Evolutionary conservation across 2,797 vertebrate genomes (phyloP).

Genomic region (Trachurus trachurus): DNA sequence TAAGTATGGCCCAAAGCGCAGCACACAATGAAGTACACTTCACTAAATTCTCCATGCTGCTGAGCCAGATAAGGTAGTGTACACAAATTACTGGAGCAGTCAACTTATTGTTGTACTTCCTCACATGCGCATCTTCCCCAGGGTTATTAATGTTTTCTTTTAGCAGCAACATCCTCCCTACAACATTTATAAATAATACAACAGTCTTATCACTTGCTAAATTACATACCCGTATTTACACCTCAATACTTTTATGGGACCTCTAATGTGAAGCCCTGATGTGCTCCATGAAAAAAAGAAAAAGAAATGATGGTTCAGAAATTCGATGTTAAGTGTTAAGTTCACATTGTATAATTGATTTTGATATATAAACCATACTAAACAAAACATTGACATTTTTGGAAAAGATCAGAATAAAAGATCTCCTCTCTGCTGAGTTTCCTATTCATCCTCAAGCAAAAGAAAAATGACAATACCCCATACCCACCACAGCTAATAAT

Average conservation of each 20-base stretch:
- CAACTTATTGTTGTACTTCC: not conserved
- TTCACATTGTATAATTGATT: not conserved
- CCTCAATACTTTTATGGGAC: conserved; percentile 11
- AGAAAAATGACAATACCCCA: not conserved
- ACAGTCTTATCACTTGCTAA: conserved; percentile 3
- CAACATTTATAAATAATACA: conserved; percentile 2
- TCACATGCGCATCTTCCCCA: not conserved
- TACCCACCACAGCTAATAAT: not conserved
- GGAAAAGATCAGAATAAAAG: not conserved
- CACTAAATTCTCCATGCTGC: conserved; percentile 8
- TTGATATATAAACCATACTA: not conserved
- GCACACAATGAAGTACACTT: not conserved
- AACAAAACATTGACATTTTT: not conserved
- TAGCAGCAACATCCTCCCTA: not conserved
- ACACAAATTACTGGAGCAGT: not conserved
- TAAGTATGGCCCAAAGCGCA: not conserved
- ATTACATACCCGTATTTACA: not conserved
- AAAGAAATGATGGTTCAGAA: not conserved
- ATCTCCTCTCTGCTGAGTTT: not conserved
- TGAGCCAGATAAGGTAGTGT: conserved; percentile 8
- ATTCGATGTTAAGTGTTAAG: too few species aligned
- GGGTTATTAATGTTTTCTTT: not conserved
- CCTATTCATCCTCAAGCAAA: not conserved
- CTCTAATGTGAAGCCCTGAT: not conserved
- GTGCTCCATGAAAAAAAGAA: not conserved